Conservation (phyloP, 2,888 invertebrate genomes). For the Didymodactylos carnosus region DNA sequence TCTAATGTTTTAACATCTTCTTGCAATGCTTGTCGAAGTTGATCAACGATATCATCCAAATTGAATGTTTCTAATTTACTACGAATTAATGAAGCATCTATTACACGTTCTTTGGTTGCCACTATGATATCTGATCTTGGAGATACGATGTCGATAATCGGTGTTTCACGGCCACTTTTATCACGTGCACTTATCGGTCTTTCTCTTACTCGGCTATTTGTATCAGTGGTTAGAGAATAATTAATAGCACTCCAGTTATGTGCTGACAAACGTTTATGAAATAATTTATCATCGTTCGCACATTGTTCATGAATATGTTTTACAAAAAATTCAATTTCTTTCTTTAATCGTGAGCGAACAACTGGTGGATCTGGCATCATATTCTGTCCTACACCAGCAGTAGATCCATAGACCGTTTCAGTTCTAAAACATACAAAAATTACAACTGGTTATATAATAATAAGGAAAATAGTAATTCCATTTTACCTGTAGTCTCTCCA, state of each 20-base stretch:
- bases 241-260: conserved; percentile 1
- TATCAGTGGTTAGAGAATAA: neutral
- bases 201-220: neutral
- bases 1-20: neutral
- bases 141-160: neutral
- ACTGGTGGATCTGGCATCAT: neutral
- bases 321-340: neutral
- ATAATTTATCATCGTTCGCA: neutral
- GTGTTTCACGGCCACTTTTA: neutral
- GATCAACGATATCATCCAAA: neutral
- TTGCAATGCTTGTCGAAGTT: neutral
- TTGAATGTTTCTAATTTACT: neutral
- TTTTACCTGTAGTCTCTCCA: neutral
- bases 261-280: neutral
- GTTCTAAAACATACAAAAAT: neutral
- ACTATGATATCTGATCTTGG: neutral
- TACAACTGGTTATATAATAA: neutral
- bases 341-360: neutral
- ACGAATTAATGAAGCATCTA: neutral
- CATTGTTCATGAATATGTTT: conserved; percentile 2
- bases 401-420: neutral
- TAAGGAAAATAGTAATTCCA: neutral
- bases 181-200: neutral
- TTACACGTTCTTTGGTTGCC: neutral
- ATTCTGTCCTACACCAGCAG: neutral